Evolutionary conservation across 2,113 vertebrate genomes (phyloP).

Genomic region (Poeciliopsis occidentalis): DNA sequence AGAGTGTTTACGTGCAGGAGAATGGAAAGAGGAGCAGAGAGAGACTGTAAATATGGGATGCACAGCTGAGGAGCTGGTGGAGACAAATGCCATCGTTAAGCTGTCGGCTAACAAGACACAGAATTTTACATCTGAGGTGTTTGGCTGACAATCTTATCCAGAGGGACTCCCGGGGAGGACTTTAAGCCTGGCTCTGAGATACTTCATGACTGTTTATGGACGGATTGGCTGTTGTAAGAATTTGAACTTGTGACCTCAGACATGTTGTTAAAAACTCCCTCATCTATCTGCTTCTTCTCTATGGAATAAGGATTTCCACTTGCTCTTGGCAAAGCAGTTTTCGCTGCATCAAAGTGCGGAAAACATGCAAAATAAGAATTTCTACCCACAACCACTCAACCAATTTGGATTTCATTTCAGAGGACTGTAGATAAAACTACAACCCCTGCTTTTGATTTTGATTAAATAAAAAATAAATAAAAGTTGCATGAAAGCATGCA

Average conservation of each 20-base stretch:
- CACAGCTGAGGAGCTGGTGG: constrained; percentile 28
- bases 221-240: constrained; percentile 31
- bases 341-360: too few relatives aligned
- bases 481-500: too few relatives aligned
- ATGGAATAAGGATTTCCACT: background rate
- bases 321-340: background rate
- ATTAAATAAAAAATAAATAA: too few relatives aligned
- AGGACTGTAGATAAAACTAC: background rate
- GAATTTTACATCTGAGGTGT: constrained; percentile 31
- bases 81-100: constrained; percentile 28
- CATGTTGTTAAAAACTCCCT: constrained; percentile 1
- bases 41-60: background rate
- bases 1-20: constrained; percentile 5
- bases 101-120: constrained; percentile 49
- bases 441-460: too few relatives aligned
- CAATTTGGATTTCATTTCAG: background rate
- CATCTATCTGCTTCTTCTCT: background rate
- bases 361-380: too few relatives aligned
- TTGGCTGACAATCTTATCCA: constrained; percentile 26
- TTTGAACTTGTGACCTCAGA: constrained; percentile 43
- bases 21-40: background rate
- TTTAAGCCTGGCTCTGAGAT: constrained; percentile 14
- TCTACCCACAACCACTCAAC: background rate
- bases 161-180: constrained; percentile 12
- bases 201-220: constrained; percentile 30